Evolutionary conservation across 2,888 invertebrate species (phyloP), one percentile per base, ranked within the genome.

Genomic region (Frankliniella intonsa): DNA sequence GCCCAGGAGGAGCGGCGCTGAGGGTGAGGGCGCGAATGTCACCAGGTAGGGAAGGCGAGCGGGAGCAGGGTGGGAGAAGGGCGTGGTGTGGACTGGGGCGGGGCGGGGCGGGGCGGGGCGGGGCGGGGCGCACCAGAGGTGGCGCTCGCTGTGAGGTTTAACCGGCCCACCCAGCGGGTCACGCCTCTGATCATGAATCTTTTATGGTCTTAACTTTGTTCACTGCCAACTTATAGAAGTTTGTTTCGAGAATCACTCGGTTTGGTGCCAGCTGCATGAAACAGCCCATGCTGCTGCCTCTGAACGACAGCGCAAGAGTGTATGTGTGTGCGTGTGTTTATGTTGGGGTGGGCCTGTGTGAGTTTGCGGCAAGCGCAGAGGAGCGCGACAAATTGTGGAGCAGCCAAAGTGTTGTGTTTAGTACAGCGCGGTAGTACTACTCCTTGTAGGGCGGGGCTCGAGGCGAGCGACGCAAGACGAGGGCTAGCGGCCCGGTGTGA

Each of bases 101-200:
- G 62, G 14, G 11, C 38, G 62, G 62, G n/a, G 62, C 62, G 62
- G n/a, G 62, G 19, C 14, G 55, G 55, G 19, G 55, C 55, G 55
- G n/a, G 17, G 62, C n/a, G 62, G n/a, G 62, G 62, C n/a, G 62
- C n/a, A 17, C n/a, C 62, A 62, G 62, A n/a, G 14, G 55, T 55
- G 62, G 62, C 62, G 62, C 19, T 17, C 14, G 62, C 62, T 62
- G 62, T 62, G 19, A 38, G 62, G 7, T 62, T n/a, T n/a, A 7
- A 62, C 62, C 62, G 62, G 62, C 3, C 55, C 55, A 2, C 14
- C 14, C 55, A 55, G 55, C 55, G 55, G 69, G 69, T 76, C 69
- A 76, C 69, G 69, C 69, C 69, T 76, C 69, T 76, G 69, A 76
- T 76, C 69, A 76, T 76, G 69, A 76, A 76, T 76, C 69, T 76